phyloP scores from a whole-genome alignment of 2,113 vertebrate species.

The Parotia lawesii region DNA sequence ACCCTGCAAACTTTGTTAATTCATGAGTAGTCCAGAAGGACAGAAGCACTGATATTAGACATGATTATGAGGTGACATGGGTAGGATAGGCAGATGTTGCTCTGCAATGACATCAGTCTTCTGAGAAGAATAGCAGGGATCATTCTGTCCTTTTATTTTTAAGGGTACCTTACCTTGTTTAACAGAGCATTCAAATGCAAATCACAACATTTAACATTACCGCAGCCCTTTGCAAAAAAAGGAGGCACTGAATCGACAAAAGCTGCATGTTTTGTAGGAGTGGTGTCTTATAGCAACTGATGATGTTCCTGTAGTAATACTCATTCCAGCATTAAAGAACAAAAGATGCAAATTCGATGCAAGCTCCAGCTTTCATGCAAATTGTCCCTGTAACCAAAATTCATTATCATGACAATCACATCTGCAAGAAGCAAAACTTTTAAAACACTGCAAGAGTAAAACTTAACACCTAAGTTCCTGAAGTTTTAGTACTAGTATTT shows the following conservation, averaged over 20 bases:
- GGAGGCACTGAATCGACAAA: background rate
- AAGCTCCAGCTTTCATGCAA: constrained; percentile 13
- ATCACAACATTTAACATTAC: constrained; percentile 19
- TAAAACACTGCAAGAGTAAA: background rate
- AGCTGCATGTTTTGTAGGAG: background rate
- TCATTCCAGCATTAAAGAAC: constrained; percentile 8
- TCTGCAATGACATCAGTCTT: background rate
- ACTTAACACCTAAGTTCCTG: background rate
- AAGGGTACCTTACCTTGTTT: constrained; percentile 42
- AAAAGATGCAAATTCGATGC: background rate
- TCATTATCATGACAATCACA: background rate
- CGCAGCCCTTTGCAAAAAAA: background rate
- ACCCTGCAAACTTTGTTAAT: background rate
- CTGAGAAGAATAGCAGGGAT: background rate
- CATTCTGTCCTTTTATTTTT: constrained; percentile 2
- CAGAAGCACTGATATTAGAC: background rate
- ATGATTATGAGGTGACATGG: background rate
- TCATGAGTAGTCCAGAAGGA: background rate
- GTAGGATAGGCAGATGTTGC: background rate
- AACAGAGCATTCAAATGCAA: constrained; percentile 37
- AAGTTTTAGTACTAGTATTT: background rate
- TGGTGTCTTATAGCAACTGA: background rate
- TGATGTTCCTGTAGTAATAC: background rate
- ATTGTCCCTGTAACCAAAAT: background rate
- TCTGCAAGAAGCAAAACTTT: background rate